Conservation (phyloP, 1,140 invertebrate species). For the Pararge aegeria region DNA sequence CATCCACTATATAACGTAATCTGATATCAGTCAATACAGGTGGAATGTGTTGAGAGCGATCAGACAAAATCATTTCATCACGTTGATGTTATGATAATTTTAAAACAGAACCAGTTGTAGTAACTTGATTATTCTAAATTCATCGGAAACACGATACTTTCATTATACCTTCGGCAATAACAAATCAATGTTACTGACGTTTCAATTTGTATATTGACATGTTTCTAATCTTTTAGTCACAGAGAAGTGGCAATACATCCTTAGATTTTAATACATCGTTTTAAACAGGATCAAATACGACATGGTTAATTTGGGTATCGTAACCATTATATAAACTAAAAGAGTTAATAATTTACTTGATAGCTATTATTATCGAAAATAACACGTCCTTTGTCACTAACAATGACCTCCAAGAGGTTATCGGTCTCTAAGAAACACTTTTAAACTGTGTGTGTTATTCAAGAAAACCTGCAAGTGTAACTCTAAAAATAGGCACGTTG, state of each 20-base stretch:
- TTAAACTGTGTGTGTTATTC: no score
- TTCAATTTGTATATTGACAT: conserved; percentile 76
- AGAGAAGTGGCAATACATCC: background rate
- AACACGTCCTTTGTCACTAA: no score
- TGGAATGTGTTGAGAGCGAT: conserved; percentile 11
- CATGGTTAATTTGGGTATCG: no score
- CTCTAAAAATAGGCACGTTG: background rate
- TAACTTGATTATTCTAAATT: conserved; percentile 43
- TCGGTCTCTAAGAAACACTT: no score
- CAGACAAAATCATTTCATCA: conserved; percentile 22
- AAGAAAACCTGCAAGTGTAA: background rate
- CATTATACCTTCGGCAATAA: conserved; percentile 36
- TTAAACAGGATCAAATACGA: no score
- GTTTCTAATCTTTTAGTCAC: conserved; percentile 62
- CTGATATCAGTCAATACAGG: conserved; percentile 8
- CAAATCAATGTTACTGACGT: conserved; percentile 73
- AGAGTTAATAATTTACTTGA: no score
- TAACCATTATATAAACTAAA: no score
- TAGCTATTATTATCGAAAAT: no score
- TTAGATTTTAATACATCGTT: background rate
- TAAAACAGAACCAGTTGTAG: conserved; percentile 14
- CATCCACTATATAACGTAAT: background rate
- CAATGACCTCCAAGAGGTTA: no score
- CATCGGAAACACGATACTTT: conserved; percentile 30
- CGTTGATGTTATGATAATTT: conserved; percentile 15